Evolutionary conservation across 2,797 vertebrate species (phyloP).

Genomic region (Halcyon badia): DNA sequence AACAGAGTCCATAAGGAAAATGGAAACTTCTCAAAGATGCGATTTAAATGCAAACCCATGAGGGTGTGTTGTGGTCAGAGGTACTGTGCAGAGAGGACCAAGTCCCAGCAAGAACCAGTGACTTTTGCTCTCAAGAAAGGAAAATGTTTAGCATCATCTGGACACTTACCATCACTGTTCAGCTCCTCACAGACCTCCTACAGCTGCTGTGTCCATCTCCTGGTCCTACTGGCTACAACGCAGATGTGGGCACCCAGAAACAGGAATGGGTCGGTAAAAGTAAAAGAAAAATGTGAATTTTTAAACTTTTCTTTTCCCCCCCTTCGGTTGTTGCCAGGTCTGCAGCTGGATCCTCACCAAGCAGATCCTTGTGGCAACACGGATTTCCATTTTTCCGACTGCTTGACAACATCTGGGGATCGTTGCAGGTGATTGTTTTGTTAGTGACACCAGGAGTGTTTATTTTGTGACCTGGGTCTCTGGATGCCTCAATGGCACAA

Average conservation of each 20-base stretch:
- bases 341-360: neutral
- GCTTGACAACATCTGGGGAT: neutral
- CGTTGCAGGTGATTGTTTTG: accelerated
- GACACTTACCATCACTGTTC: neutral
- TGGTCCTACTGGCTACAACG: accelerated
- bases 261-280: neutral
- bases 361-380: neutral
- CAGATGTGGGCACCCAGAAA: accelerated
- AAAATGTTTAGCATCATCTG: neutral
- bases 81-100: neutral
- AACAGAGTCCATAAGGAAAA: neutral
- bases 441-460: accelerated
- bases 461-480: neutral
- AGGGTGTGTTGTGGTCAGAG: neutral
- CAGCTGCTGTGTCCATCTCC: neutral
- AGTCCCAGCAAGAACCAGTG: neutral
- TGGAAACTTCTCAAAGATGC: neutral
- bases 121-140: neutral
- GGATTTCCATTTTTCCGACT: neutral
- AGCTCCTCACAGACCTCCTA: neutral
- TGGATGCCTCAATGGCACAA: accelerated
- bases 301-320: too few relatives aligned
- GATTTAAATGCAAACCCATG: neutral
- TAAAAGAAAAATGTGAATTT: neutral
- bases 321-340: neutral